A percentile compares a stretch with the other conserved stretches of the same genome.
phyloP scores from a whole-genome alignment of 1,140 invertebrate species.

The Campoletis sonorensis region DNA sequence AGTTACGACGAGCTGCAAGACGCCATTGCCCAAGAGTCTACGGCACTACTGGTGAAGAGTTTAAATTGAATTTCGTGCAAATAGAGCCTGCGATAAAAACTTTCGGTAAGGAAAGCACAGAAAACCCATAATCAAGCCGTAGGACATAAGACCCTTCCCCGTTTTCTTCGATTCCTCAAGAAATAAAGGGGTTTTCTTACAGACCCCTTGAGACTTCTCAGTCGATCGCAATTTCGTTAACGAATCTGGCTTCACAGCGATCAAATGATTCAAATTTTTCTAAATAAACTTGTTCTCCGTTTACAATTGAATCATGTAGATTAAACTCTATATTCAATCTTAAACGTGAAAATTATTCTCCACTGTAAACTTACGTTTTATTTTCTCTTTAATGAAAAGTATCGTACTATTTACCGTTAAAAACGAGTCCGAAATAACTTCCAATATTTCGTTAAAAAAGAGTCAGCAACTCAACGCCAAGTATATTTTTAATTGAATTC shows the following conservation, averaged over 20 bases:
- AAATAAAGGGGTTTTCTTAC: background rate
- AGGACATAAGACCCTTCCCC: background rate
- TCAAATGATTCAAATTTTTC: background rate
- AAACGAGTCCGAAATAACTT: too few relatives aligned
- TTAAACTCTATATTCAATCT: background rate
- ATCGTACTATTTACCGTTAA: too few relatives aligned
- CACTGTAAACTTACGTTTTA: too few relatives aligned
- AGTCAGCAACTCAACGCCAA: too few relatives aligned
- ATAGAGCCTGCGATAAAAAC: constrained; percentile 44
- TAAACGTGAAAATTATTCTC: background rate
- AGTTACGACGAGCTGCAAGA: background rate
- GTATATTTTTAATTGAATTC: too few relatives aligned
- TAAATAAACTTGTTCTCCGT: background rate
- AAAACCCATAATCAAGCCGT: constrained; percentile 32
- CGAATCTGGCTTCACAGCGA: background rate
- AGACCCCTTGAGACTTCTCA: background rate
- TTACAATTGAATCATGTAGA: background rate
- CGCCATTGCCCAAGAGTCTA: constrained; percentile 20
- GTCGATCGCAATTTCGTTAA: constrained; percentile 29
- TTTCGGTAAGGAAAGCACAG: constrained; percentile 23
- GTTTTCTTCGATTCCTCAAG: background rate
- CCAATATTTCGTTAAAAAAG: too few relatives aligned
- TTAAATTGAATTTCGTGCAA: constrained; percentile 45
- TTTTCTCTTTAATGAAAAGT: too few relatives aligned
- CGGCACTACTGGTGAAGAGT: constrained; percentile 30